Percentiles rank a stretch among this genome's conserved stretches.
Evolutionary conservation across 2,797 vertebrate species (phyloP).

Genomic region (Anguilla megastoma): DNA sequence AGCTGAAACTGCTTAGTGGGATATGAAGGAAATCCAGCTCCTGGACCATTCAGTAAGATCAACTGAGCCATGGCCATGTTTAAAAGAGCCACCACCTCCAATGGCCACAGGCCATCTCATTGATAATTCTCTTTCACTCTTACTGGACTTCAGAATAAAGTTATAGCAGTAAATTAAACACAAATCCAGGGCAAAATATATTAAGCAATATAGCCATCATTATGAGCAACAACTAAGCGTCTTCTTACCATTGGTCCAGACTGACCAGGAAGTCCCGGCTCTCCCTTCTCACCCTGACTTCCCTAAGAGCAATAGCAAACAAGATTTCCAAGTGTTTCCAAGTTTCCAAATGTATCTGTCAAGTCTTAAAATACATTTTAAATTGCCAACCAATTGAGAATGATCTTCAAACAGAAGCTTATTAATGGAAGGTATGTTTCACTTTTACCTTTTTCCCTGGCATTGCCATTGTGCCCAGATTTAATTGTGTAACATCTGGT

Average conservation of each 20-base stretch:
- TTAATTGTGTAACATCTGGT: conserved; percentile 36
- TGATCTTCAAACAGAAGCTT: neutral
- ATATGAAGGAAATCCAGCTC: too few relatives aligned
- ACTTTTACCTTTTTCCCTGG: conserved; percentile 52
- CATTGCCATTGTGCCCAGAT: conserved; percentile 41
- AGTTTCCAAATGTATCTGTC: too few relatives aligned
- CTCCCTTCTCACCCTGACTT: conserved; percentile 61
- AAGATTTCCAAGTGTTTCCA: too few relatives aligned
- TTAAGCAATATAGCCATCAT: neutral
- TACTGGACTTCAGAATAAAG: neutral
- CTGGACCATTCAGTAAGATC: neutral
- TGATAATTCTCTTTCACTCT: neutral
- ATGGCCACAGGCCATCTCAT: neutral
- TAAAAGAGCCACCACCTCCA: neutral
- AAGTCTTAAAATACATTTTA: neutral
- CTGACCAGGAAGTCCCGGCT: conserved; percentile 62
- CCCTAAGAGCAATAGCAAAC: conserved; percentile 57
- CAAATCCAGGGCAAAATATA: neutral
- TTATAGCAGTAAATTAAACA: neutral
- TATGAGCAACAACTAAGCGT: neutral
- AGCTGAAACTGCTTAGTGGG: too few relatives aligned
- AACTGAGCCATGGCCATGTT: neutral
- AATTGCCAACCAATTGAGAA: neutral
- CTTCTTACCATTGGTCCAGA: conserved; percentile 64
- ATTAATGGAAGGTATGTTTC: neutral